phyloP scores from a whole-genome alignment of 2,113 vertebrate species.

The Castor canadensis region DNA sequence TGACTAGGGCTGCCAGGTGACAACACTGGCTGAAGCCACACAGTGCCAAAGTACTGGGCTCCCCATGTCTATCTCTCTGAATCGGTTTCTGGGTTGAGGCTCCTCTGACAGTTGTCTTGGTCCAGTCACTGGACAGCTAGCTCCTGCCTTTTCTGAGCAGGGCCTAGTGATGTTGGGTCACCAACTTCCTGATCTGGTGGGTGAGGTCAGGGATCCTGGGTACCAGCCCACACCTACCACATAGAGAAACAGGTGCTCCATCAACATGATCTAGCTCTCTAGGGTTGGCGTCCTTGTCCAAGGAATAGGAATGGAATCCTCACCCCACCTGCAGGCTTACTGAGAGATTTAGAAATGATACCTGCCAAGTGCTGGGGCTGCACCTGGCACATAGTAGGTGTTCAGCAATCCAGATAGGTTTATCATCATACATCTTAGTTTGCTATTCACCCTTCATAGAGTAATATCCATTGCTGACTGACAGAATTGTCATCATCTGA shows the following conservation, averaged over 20 bases:
- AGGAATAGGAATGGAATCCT: background rate
- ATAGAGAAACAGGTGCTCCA: background rate
- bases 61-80: background rate
- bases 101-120: background rate
- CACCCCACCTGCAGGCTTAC: too few relatives aligned
- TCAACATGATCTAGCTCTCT: background rate
- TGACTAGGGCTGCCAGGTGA: background rate
- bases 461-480: background rate
- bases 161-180: background rate
- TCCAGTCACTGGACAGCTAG: background rate
- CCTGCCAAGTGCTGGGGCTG: background rate
- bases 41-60: accelerated
- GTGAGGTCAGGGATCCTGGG: background rate
- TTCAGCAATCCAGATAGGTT: background rate
- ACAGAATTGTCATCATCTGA: background rate
- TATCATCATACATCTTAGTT: background rate
- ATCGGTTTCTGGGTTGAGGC: background rate
- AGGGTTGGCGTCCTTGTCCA: background rate
- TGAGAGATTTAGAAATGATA: background rate
- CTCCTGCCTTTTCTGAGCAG: background rate
- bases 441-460: background rate
- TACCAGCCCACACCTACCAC: background rate
- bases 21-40: background rate
- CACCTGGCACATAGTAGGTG: background rate
- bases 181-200: background rate